A percentile compares a stretch with the other conserved stretches of the same genome.
Evolutionary conservation across 2,888 invertebrate species (phyloP).

Genomic region (Mythimna loreyi): DNA sequence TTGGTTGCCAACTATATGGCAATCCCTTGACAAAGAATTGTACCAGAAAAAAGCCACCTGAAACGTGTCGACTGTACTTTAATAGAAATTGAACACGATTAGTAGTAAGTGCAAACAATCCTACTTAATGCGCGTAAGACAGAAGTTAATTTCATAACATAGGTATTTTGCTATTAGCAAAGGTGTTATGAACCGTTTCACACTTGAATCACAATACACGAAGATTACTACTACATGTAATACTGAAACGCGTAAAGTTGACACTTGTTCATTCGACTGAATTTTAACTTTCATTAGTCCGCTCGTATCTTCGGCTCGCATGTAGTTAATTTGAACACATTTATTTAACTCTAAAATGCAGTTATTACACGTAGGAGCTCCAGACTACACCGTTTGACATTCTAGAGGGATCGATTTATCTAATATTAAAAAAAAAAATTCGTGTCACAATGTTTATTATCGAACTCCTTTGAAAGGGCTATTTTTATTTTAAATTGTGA

Average conservation of each 20-base stretch:
- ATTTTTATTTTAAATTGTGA: too few species aligned
- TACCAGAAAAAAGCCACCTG: background rate
- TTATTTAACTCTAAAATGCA: background rate
- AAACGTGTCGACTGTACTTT: background rate
- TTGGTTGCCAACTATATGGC: too few species aligned
- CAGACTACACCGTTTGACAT: background rate
- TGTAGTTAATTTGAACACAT: background rate
- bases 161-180: background rate
- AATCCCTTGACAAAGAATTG: background rate
- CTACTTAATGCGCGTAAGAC: background rate
- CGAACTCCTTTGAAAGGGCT: too few species aligned
- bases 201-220: background rate
- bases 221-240: background rate
- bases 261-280: background rate
- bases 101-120: background rate
- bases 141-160: background rate
- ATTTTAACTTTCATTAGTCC: slow-evolving; percentile 4
- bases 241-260: slow-evolving; percentile 1
- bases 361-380: background rate
- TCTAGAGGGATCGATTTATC: background rate
- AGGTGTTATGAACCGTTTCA: background rate
- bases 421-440: too few species aligned
- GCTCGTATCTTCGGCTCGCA: too few species aligned
- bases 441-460: too few species aligned
- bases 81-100: background rate